Base-by-base conservation (phyloP, 2,113 vertebrate species). In the Psilopogon haemacephalus region DNA sequence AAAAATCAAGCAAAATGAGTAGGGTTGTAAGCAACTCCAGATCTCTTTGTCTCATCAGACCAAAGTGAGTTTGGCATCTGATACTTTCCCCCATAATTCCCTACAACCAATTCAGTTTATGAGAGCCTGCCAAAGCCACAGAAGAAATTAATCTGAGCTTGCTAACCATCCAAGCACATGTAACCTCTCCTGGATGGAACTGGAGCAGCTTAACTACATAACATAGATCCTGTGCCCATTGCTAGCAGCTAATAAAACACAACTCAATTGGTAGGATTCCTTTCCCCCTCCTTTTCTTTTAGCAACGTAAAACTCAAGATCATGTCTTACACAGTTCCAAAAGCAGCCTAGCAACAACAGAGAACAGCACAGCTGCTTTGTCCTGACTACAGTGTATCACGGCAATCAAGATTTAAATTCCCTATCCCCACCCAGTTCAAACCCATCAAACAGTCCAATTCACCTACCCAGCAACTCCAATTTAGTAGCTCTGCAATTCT, bases 211-310 rank as follows among this genome's bases (percentile, higher is more conserved):
- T n/a, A 88, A 78, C 71, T 73, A 62, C 5, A 1, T 37, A 84
- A 65, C 38, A n/a, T 1, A 77, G 76, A 86, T 33, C 30, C 81
- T 48, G 24, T 48, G 56, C 42, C 62, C 73, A 42, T 40, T 38
- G 78, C 81, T 83, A 79, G 74, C 84, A 95, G 84, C 44, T 89
- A 93, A 93, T 93, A 91, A 95, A 96, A 85, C 40, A 79, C 71
- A 65, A 55, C 46, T 85, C 46, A 59, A 14, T 1, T 32, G 64
- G 52, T 55, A 56, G 32, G 56, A 83, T 56, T 94, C 75, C 48
- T 78, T 35, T 32, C 46, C 64, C 28, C 15, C 32, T 8, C 40
- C 46, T 50, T 59, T 93, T 70, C 58, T 74, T 92, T 72, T 5
- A 73, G 46, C 50, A 87, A 87, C 40, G 64, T 52, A 79, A 91